Conservation (phyloP, 2,113 vertebrate species). For the Oceanites oceanicus region DNA sequence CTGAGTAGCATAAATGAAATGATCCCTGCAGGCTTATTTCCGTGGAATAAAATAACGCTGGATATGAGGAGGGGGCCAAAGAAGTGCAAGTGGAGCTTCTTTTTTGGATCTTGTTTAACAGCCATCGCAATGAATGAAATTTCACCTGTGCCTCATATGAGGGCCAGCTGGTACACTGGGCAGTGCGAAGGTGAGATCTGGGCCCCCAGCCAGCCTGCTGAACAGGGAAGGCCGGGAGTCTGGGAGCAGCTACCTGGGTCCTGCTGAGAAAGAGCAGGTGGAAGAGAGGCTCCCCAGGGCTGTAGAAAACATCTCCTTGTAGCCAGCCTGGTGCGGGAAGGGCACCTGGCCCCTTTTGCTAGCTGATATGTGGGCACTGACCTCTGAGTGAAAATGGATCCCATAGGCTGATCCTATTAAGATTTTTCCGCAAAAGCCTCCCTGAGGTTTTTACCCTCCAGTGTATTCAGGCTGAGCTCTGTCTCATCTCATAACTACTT, state of each 20-base stretch:
- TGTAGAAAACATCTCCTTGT: not conserved
- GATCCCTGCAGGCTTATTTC: not conserved
- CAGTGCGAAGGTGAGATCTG: not conserved
- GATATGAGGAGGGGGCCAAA: not conserved
- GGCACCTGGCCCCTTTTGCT: not conserved
- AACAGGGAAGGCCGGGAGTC: not conserved
- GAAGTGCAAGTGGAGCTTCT: not conserved
- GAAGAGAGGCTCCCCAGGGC: not conserved
- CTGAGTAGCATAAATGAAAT: not conserved
- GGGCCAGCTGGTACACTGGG: not conserved
- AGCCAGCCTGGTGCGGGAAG: not conserved
- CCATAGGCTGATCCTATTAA: not conserved
- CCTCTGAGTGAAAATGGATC: not conserved
- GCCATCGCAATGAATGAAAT: not conserved
- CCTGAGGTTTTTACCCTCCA: not conserved
- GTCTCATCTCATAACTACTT: not conserved
- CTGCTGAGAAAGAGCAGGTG: not conserved
- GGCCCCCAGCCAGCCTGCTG: not conserved
- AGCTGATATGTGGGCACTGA: not conserved
- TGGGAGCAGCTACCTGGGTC: not conserved
- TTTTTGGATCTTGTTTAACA: not conserved
- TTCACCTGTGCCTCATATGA: not conserved
- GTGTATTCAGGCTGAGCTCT: not conserved
- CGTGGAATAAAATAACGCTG: not conserved
- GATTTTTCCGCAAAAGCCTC: not conserved